phyloP scores from a whole-genome alignment of 2,888 invertebrate genomes.

The Hypena proboscidalis region DNA sequence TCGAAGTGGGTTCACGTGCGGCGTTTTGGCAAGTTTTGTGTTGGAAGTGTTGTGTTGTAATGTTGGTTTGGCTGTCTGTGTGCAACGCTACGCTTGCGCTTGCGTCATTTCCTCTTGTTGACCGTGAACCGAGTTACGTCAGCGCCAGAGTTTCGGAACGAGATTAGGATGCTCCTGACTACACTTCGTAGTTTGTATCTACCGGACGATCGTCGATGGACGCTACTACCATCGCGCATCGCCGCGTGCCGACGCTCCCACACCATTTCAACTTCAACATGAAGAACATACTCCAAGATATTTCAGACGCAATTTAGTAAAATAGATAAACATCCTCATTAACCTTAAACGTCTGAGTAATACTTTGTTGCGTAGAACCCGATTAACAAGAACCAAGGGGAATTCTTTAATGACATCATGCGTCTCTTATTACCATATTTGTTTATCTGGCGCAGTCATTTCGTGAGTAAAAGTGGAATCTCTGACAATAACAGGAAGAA shows the following conservation, averaged over 20 bases:
- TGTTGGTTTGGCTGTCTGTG: slow-evolving; percentile 47
- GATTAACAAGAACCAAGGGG: slow-evolving; percentile 47
- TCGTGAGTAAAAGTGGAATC: slow-evolving; percentile 8
- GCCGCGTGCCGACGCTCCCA: slow-evolving; percentile 16
- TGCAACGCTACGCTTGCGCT: slow-evolving; percentile 62
- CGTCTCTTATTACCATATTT: slow-evolving; percentile 50
- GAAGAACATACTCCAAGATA: slow-evolving; percentile 17
- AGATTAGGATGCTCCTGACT: slow-evolving; percentile 76
- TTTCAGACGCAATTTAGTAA: slow-evolving; percentile 7
- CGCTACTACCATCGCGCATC: no score
- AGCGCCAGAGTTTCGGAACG: slow-evolving; percentile 60
- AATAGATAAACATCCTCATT: slow-evolving; percentile 19
- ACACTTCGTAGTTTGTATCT: slow-evolving; percentile 50
- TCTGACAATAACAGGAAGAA: slow-evolving; percentile 18
- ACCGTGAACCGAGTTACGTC: slow-evolving; percentile 83
- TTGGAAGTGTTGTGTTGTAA: slow-evolving; percentile 62
- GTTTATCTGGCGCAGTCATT: slow-evolving; percentile 25
- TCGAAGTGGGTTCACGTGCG: slow-evolving; percentile 50
- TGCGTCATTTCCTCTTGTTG: slow-evolving; percentile 83
- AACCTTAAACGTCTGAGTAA: slow-evolving; percentile 24
- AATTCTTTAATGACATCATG: slow-evolving; percentile 55
- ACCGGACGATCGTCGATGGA: slow-evolving; percentile 62
- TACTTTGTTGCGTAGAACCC: slow-evolving; percentile 31
- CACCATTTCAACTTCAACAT: slow-evolving; percentile 27
- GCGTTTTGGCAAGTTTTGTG: slow-evolving; percentile 67